These are phyloP conservation scores for Callionymus lyra DNA, from an alignment of 2,113 vertebrate species.

Conservation along the genomic window DNA sequence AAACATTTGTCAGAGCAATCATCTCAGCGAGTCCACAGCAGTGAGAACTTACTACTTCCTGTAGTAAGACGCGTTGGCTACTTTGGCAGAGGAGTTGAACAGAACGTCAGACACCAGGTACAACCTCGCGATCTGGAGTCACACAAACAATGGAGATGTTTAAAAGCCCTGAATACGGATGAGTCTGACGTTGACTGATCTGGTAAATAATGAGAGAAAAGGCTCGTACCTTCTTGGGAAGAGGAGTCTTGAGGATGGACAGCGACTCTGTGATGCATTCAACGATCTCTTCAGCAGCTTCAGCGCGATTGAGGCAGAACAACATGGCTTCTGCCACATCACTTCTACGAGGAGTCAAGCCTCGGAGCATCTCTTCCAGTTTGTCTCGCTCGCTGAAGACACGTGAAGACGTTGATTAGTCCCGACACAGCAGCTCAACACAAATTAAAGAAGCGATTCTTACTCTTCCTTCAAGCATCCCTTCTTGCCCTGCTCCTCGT, in stretches of 20 bases:
- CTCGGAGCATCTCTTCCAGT: constrained; percentile 89
- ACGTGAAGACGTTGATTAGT: neutral
- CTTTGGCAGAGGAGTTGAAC: constrained; percentile 98
- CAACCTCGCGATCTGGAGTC: constrained; percentile 86
- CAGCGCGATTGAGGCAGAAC: constrained; percentile 92
- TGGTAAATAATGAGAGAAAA: neutral
- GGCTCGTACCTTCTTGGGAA: constrained; percentile 83
- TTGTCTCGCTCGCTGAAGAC: constrained; percentile 89
- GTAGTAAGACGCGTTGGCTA: constrained; percentile 96
- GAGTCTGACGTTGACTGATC: too few relatives aligned
- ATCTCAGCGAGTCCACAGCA: too few relatives aligned
- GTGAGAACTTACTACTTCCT: constrained; percentile 90
- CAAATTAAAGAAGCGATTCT: constrained; percentile 18
- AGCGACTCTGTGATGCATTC: constrained; percentile 92
- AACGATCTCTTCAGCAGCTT: constrained; percentile 97
- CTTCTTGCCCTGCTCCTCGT: constrained; percentile 95
- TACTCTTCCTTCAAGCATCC: constrained; percentile 96
- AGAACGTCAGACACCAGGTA: constrained; percentile 97
- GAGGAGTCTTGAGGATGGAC: constrained; percentile 96
- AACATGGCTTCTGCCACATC: constrained; percentile 95
- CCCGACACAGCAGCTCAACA: too few relatives aligned
- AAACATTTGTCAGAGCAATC: neutral
- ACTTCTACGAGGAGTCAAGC: constrained; percentile 84
- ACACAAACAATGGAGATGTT: too few relatives aligned
- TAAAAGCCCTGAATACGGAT: too few relatives aligned